phyloP scores from a whole-genome alignment of 2,797 vertebrate genomes.

The Thripadectes ignobilis region DNA sequence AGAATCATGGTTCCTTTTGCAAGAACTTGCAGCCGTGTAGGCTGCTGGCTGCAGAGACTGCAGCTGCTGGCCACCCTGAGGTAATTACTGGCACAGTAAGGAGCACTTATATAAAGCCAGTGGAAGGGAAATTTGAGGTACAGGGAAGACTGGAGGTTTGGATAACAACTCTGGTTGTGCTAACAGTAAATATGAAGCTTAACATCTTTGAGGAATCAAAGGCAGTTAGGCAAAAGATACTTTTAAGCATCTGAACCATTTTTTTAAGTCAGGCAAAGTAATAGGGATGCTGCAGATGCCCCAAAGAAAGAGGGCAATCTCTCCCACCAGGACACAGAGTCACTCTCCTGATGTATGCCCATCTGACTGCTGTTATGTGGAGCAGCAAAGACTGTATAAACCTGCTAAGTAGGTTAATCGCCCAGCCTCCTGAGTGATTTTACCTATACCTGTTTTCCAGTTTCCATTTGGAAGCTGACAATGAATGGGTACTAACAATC shows the following conservation, averaged over 20 bases:
- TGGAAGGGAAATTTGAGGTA: not conserved
- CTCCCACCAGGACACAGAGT: not conserved
- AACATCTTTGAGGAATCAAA: not conserved
- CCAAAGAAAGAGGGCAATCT: not conserved
- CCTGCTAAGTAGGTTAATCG: slow-evolving; percentile 24
- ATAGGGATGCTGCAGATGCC: not conserved
- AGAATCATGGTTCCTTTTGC: not conserved
- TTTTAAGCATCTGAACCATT: not conserved
- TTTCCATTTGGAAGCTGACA: slow-evolving; percentile 41
- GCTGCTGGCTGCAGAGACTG: not conserved
- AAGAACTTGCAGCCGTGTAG: not conserved
- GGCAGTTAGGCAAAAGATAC: not conserved
- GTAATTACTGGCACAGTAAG: not conserved
- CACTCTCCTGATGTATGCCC: not conserved
- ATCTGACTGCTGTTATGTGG: not conserved
- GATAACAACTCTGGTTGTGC: not conserved
- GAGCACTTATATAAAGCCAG: not conserved
- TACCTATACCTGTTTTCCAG: not conserved
- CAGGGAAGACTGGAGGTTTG: not conserved
- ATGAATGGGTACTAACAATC: not conserved
- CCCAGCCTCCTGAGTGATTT: slow-evolving; percentile 23
- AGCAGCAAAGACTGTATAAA: not conserved
- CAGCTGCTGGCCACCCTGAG: not conserved
- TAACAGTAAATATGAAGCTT: not conserved
- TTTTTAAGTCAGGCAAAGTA: not conserved